Conservation (phyloP, 2,113 vertebrate species). For the Oriolus oriolus region DNA sequence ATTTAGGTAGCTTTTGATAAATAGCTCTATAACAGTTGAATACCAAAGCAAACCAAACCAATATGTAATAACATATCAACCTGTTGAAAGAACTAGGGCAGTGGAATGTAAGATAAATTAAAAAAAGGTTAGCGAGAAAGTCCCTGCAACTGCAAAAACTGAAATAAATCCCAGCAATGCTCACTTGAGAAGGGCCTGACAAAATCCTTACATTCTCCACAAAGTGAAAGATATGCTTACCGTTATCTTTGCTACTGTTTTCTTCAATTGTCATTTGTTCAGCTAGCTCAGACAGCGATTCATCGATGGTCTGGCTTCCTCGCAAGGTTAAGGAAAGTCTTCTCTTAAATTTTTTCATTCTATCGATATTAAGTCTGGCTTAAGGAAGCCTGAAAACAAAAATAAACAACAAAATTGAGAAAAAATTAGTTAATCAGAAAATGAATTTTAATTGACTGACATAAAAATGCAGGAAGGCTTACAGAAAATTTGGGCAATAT, state of each 20-base stretch:
- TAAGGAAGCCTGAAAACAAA: constrained; percentile 74
- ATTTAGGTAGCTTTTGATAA: background rate
- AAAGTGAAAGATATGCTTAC: constrained; percentile 68
- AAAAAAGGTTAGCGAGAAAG: background rate
- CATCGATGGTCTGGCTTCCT: constrained; percentile 95
- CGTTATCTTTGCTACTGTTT: constrained; percentile 93
- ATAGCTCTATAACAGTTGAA: background rate
- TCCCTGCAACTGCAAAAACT: background rate
- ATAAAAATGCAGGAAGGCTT: background rate
- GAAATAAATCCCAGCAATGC: background rate
- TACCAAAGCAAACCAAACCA: background rate
- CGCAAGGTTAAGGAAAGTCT: constrained; percentile 93
- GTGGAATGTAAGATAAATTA: background rate
- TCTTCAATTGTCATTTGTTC: constrained; percentile 99
- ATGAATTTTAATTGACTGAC: background rate
- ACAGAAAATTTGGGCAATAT: background rate
- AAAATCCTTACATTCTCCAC: background rate
- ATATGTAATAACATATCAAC: background rate
- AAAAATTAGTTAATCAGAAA: background rate
- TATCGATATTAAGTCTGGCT: constrained; percentile 78
- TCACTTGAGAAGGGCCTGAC: background rate
- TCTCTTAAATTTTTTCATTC: constrained; percentile 98
- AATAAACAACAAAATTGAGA: background rate
- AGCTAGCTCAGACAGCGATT: constrained; percentile 93
- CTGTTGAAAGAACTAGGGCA: background rate